Base-by-base conservation (phyloP, 2,797 vertebrate genomes). In the Thalassophryne amazonica region DNA sequence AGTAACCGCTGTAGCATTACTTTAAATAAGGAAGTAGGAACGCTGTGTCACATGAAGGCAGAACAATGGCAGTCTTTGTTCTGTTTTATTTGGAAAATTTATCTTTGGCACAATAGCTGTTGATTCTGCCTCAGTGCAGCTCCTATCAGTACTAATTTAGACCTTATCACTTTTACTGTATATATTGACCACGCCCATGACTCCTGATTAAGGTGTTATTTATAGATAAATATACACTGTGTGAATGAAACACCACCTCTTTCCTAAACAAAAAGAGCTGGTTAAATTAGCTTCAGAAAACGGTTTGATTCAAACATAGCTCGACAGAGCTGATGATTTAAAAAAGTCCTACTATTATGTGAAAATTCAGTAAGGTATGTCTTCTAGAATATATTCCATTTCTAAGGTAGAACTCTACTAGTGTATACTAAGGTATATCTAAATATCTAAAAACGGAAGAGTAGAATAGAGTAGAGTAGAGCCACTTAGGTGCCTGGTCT, bases 21-120 rank as follows among this genome's bases (percentile, higher is more conserved):
- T 80, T 73, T 59, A 80, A 73, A 73, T 60, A 69, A 73, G 73
- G 75, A 85, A 77, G 62, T 59, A 36, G 58, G 50, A 57, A 48
- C 6, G 12, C 42, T 50, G 48, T 43, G 38, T 76, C 69, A 69
- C 52, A 62, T 58, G 55, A 57, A 55, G 22, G 49, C 40, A 35
- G 46, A 76, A 87, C 83, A 89, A 80, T 73, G 71, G 55, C 3
- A 11, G 32, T 22, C 74, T 83, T 78, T 86, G 75, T 78, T 60
- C 43, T 9, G 28, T 38, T 45, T 40, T 21, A 59, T 25, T 16
- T 50, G 46, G n/a, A 29, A 54, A 56, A 61, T 67, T 24, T 67
- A 55, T 77, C 61, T 67, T 58, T 71, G 41, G 46, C 52, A 67
- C 52, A 38, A 41, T 46, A 55, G 19, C 51, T 48, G 39, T 64